These are phyloP conservation scores for Ceriagrion tenellum DNA, from an alignment of 2,888 invertebrate genomes.

Conservation along the genomic window DNA sequence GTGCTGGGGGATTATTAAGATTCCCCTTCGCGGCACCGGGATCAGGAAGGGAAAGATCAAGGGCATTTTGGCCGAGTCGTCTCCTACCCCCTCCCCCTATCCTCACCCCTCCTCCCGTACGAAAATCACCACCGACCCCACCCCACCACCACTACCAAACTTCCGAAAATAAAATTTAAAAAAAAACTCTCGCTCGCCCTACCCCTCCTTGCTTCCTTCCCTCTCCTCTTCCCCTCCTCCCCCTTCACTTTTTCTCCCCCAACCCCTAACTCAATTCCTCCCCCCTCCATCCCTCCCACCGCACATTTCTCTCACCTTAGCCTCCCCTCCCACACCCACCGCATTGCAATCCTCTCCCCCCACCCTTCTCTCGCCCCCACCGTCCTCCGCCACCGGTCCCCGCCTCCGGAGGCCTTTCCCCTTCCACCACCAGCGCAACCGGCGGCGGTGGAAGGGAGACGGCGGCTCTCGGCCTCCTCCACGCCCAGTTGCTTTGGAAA, in stretches of 20 bases:
- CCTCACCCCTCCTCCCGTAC: not conserved
- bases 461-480: conserved; percentile 17
- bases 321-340: not conserved
- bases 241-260: not conserved
- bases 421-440: not conserved
- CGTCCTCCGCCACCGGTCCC: not conserved
- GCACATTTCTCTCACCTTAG: not conserved
- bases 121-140: not conserved
- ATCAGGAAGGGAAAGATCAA: conserved; percentile 65
- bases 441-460: not conserved
- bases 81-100: not conserved
- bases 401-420: not conserved
- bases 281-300: conserved; percentile 21
- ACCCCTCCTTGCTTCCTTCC: not conserved
- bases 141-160: not conserved
- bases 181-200: not conserved
- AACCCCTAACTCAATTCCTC: not conserved
- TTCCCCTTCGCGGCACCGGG: not conserved
- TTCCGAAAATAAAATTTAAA: not conserved
- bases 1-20: not conserved
- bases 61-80: conserved; percentile 11
- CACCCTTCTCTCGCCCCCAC: no score
- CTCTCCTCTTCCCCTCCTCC: not conserved
- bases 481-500: conserved; percentile 49
- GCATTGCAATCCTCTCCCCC: not conserved